These are phyloP conservation scores for rat (Rattus norvegicus) DNA, from an alignment of 2,113 vertebrate species.

Conservation along the genomic window GRCr8 NC_086026.1:122809001-122809500, in stretches of 20 bases:
- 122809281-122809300: rapidly evolving
- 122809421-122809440: neutral
- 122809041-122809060: slow-evolving; percentile 96
- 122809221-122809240: neutral
- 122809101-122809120: neutral
- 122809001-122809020: slow-evolving; percentile 90
- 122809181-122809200: neutral
- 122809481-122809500: neutral
- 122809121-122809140: neutral
- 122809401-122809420: neutral
- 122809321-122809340: neutral
- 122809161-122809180: neutral
- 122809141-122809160: neutral
- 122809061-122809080: slow-evolving; percentile 98
- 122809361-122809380: neutral
- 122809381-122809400: neutral
- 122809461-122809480: neutral
- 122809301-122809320: neutral
- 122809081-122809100: slow-evolving; percentile 84
- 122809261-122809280: neutral
- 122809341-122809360: neutral
- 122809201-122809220: slow-evolving; percentile 58
- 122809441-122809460: neutral
- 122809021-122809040: slow-evolving; percentile 98
- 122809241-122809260: neutral